phyloP scores from a whole-genome alignment of 2,888 invertebrate genomes.

The Cabera pusaria region DNA sequence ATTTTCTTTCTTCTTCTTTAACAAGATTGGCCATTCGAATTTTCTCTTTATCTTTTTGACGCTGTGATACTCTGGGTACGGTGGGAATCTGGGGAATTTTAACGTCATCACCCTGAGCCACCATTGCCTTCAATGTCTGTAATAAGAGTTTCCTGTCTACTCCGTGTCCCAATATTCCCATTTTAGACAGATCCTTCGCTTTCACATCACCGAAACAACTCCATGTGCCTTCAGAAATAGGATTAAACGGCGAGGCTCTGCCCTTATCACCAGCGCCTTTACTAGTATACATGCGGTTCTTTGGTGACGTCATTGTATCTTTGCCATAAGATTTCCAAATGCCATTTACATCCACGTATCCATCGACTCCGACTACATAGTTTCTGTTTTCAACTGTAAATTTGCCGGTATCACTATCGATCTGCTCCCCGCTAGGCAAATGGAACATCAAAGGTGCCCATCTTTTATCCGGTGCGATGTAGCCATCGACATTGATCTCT shows the following conservation, averaged over 20 bases:
- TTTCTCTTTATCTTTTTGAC: conserved; percentile 31
- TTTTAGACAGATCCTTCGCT: conserved; percentile 55
- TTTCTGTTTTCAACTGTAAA: conserved; percentile 55
- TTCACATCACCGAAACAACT: conserved; percentile 70
- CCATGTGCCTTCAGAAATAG: conserved; percentile 56
- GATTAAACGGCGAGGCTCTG: conserved; percentile 32
- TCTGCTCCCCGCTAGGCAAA: conserved; percentile 62
- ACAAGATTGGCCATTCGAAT: no score
- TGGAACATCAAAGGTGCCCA: conserved; percentile 66
- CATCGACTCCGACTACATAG: conserved; percentile 67
- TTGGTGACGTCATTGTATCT: conserved; percentile 26
- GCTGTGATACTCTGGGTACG: conserved; percentile 40
- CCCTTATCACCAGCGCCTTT: conserved; percentile 35
- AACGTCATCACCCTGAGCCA: conserved; percentile 56
- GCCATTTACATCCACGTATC: conserved; percentile 57
- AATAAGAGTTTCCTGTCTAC: conserved; percentile 61
- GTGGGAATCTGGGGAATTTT: conserved; percentile 50
- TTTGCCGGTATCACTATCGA: conserved; percentile 63
- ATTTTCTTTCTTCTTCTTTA: conserved; percentile 30
- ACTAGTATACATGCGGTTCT: conserved; percentile 20
- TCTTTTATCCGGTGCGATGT: conserved; percentile 61
- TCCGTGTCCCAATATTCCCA: conserved; percentile 73
- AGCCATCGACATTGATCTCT: conserved; percentile 70
- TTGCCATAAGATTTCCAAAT: conserved; percentile 62
- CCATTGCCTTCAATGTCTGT: conserved; percentile 50